phyloP scores from a whole-genome alignment of 2,113 vertebrate genomes.

The Camelus dromedarius region DNA sequence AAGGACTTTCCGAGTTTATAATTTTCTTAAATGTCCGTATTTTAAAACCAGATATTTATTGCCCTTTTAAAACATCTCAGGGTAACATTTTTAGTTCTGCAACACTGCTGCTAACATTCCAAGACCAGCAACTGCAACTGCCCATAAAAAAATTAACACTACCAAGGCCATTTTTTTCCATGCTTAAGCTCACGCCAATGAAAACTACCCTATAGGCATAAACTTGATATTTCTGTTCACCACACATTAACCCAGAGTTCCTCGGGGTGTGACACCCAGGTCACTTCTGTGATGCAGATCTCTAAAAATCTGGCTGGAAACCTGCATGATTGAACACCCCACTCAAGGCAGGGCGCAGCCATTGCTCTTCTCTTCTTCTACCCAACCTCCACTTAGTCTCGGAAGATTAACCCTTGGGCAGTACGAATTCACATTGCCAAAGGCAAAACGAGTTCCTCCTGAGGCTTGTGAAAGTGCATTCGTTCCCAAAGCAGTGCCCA shows the following conservation, averaged over 20 bases:
- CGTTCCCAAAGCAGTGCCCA: constrained; percentile 33
- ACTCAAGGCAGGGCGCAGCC: constrained; percentile 60
- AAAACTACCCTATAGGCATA: constrained; percentile 60
- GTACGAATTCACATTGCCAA: constrained; percentile 69
- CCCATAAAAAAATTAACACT: constrained; percentile 79
- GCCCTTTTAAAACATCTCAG: constrained; percentile 76
- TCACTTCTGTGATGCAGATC: constrained; percentile 72
- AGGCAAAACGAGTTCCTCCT: constrained; percentile 37
- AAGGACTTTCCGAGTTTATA: constrained; percentile 61
- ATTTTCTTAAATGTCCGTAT: constrained; percentile 69
- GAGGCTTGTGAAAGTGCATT: constrained; percentile 47
- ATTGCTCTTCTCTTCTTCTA: constrained; percentile 82
- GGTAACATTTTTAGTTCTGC: constrained; percentile 72
- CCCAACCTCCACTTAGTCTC: constrained; percentile 75
- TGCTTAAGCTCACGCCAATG: constrained; percentile 67
- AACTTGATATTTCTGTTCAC: constrained; percentile 72
- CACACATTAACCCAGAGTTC: constrained; percentile 52
- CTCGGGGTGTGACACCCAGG: constrained; percentile 53
- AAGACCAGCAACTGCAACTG: constrained; percentile 68
- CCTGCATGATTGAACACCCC: constrained; percentile 63
- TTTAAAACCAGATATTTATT: constrained; percentile 80
- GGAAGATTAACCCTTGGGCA: constrained; percentile 80
- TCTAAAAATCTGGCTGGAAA: constrained; percentile 81
- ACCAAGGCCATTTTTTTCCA: constrained; percentile 67
- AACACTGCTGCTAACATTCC: constrained; percentile 72